These are phyloP conservation scores for Clavelina lepadiformis DNA, from an alignment of 23 tunicate species.

Conservation along the genomic window DNA sequence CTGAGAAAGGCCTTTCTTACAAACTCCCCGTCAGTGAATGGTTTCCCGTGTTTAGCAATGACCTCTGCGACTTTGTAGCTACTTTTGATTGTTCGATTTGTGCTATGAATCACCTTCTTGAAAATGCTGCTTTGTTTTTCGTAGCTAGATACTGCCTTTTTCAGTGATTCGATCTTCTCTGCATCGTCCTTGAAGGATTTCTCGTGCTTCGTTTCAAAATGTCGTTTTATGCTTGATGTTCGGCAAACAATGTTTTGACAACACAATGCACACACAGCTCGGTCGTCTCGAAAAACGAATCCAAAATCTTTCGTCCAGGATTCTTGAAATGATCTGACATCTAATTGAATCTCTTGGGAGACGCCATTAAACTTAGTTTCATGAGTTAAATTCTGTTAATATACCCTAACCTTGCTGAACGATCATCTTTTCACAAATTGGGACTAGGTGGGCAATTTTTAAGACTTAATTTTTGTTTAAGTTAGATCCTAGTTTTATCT, in stretches of 20 bases:
- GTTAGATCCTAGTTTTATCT: too few species aligned
- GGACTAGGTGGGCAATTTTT: too few species aligned
- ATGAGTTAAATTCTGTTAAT: constrained; percentile 9
- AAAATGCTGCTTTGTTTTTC: constrained; percentile 60
- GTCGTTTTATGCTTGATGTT: constrained; percentile 54
- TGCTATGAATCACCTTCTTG: constrained; percentile 48
- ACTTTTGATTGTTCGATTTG: constrained; percentile 37
- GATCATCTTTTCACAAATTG: too few species aligned
- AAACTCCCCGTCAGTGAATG: constrained; percentile 31
- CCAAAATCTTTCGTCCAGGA: constrained; percentile 30
- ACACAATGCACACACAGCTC: constrained; percentile 15
- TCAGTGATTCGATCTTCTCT: constrained; percentile 40
- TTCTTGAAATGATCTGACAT: constrained; percentile 30
- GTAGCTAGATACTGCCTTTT: constrained; percentile 36
- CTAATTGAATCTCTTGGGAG: constrained; percentile 23
- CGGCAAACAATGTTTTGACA: constrained; percentile 16
- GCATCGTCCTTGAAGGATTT: constrained; percentile 46
- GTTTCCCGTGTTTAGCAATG: constrained; percentile 34
- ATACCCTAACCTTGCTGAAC: not conserved
- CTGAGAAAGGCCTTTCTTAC: constrained; percentile 15
- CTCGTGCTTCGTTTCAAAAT: constrained; percentile 51
- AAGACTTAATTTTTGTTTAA: too few species aligned
- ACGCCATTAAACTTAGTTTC: constrained; percentile 5
- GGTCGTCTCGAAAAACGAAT: constrained; percentile 28
- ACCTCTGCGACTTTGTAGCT: constrained; percentile 32